Evolutionary conservation across 2,888 invertebrate species (phyloP), one percentile per base, ranked within the genome.

Genomic region (Meiosimyza platycephala): DNA sequence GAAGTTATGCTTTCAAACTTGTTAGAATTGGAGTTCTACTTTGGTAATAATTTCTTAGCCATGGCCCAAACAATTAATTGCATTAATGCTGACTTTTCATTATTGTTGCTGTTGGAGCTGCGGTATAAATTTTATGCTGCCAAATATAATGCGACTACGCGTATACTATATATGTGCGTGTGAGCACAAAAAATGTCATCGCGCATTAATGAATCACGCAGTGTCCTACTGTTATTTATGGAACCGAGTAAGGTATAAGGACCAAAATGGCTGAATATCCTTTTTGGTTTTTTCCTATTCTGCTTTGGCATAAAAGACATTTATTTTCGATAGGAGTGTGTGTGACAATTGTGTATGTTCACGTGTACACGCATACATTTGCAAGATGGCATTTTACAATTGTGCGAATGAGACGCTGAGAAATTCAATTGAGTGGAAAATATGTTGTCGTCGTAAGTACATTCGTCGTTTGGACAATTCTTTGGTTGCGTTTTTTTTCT

Each of bases 341-440:
- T 13, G 40, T n/a, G 22, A 54, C 47, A 52, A 72, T 48, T 40
- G 12, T 18, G 22, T 13, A 18, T 28, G 18, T 28, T 59, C n/a
- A 48, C 57, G 55, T 28, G 6, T 16, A 57, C 47, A 57, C 55
- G 12, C 67, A 51, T 11, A 64, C 50, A 64, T 22, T 40, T 40
- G n/a, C 62, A 65, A 22, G 28, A 13, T 15, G 51, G 33, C 33
- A 33, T 22, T 50, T n/a, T n/a, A 33, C 66, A n/a, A 33, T 52
- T 40, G 52, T 66, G 65, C 59, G 52, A 55, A 62, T n/a, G 59
- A 28, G 6, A 52, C 28, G 28, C 50, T 51, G 52, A 28, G 12
- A 81, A 83, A 83, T 82, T 83, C 82, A 82, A 82, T 82, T 82
- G 82, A 82, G 81, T 81, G 81, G 80, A 81, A 82, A 82, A 83